Evolutionary conservation across 1,140 invertebrate genomes (phyloP).

Genomic region (Habropoda laboriosa): DNA sequence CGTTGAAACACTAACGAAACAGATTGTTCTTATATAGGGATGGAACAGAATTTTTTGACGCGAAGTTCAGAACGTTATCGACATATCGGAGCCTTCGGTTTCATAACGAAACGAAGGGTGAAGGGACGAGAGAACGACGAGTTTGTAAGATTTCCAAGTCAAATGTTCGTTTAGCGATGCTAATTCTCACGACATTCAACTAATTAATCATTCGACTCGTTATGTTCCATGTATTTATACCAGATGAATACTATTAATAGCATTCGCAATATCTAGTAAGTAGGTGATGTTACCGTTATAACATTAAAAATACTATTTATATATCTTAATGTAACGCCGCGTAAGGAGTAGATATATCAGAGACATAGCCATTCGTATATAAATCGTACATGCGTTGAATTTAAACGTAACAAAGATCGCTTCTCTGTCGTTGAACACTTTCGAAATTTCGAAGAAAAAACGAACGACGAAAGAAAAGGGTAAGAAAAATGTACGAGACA

Average conservation of each 20-base stretch:
- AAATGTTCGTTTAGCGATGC: conserved; percentile 29
- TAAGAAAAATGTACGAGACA: background rate
- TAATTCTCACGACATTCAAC: conserved; percentile 30
- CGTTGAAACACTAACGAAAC: background rate
- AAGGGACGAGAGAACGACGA: background rate
- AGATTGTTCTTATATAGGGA: background rate
- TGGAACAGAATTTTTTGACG: background rate
- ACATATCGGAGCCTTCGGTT: conserved; percentile 39
- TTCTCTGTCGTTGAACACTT: conserved; percentile 36
- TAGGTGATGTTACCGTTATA: conserved; percentile 80
- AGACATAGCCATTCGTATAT: conserved; percentile 63
- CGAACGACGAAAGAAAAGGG: background rate
- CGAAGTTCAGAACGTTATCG: background rate
- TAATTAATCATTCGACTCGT: conserved; percentile 51
- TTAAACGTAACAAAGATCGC: conserved; percentile 65
- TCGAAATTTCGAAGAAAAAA: too few relatives aligned
- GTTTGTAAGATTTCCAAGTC: background rate
- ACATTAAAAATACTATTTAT: conserved; percentile 81
- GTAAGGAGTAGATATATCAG: conserved; percentile 70
- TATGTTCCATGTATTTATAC: conserved; percentile 64
- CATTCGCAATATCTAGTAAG: conserved; percentile 69
- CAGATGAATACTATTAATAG: conserved; percentile 63
- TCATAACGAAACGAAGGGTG: background rate
- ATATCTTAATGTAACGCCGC: conserved; percentile 74
- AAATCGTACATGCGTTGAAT: conserved; percentile 58